Conservation (phyloP, 2,888 invertebrate species). For the Amiota communis region DNA sequence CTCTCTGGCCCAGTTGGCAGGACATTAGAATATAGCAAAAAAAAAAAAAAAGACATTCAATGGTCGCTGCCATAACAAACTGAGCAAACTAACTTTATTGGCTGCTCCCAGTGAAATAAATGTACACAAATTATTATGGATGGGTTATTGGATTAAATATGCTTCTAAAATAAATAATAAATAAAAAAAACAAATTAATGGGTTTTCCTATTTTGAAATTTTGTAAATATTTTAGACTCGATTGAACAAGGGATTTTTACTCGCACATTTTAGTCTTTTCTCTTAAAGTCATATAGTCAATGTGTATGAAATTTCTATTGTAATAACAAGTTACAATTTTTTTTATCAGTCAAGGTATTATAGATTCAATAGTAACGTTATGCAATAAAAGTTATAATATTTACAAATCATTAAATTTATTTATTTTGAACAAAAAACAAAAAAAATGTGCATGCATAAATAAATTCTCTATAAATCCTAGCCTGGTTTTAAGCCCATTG, state of each 20-base stretch:
- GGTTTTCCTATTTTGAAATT: slow-evolving; percentile 8
- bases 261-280: not conserved
- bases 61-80: not conserved
- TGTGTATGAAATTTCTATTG: too few species aligned
- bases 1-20: too few species aligned
- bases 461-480: too few species aligned
- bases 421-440: too few species aligned
- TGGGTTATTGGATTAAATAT: slow-evolving; percentile 61
- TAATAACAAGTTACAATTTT: too few species aligned
- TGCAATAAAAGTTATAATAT: too few species aligned
- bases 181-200: not conserved
- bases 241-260: not conserved
- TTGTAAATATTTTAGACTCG: not conserved
- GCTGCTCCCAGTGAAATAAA: slow-evolving; percentile 52
- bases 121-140: slow-evolving; percentile 67
- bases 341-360: too few species aligned
- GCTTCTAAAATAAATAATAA: slow-evolving; percentile 31
- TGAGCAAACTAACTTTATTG: not conserved
- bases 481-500: not conserved
- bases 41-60: slow-evolving; percentile 13
- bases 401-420: too few species aligned
- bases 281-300: not conserved
- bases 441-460: too few species aligned
- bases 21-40: too few species aligned
- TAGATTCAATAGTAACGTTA: too few species aligned